phyloP scores from a whole-genome alignment of 2,113 vertebrate genomes.

The Gorilla gorilla region DNA sequence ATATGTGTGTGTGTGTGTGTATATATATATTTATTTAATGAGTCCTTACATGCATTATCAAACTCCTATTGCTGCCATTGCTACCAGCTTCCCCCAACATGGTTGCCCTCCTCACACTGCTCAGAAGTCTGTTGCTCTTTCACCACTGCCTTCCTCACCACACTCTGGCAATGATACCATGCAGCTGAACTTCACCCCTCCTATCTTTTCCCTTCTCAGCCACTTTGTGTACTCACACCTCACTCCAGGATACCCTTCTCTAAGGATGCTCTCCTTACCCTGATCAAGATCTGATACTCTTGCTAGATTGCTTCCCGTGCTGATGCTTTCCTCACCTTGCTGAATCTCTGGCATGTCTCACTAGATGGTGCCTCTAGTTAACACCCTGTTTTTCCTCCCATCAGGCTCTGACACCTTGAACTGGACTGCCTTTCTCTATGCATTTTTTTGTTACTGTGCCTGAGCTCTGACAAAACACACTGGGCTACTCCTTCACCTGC shows the following conservation, averaged over 20 bases:
- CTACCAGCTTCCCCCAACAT: not conserved
- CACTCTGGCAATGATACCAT: not conserved
- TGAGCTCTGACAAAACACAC: not conserved
- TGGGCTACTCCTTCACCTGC: not conserved
- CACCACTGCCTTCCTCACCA: rapidly evolving
- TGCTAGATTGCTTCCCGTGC: not conserved
- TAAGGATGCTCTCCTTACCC: not conserved
- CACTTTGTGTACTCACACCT: not conserved
- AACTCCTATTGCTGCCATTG: not conserved
- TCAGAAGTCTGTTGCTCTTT: not conserved
- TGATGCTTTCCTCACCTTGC: not conserved
- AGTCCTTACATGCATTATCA: too few relatives aligned
- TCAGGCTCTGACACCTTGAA: not conserved
- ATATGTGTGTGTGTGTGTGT: not conserved
- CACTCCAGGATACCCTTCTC: not conserved
- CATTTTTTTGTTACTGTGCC: not conserved
- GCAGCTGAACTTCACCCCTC: rapidly evolving
- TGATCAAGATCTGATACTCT: not conserved
- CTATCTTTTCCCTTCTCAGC: not conserved
- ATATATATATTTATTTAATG: not conserved
- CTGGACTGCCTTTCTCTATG: not conserved
- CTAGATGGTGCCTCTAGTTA: not conserved
- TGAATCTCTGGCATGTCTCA: not conserved
- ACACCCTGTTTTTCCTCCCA: not conserved
- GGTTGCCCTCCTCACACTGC: not conserved